These are phyloP conservation scores for Agonopterix arenella DNA, from an alignment of 2,888 invertebrate species.

Conservation along the genomic window DNA sequence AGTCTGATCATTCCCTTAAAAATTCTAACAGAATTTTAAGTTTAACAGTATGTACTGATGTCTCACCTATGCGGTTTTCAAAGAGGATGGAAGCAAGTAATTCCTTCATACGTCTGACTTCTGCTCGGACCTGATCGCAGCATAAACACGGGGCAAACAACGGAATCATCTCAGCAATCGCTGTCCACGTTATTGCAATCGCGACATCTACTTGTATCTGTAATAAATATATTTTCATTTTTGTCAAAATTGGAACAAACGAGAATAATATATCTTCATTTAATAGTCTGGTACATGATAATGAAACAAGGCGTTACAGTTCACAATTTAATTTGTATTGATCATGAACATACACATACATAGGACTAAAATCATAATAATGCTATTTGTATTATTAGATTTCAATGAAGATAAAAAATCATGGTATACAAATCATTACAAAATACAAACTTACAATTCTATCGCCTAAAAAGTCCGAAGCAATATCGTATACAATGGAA, in stretches of 20 bases:
- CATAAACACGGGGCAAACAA: constrained; percentile 42
- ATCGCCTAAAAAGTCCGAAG: constrained; percentile 25
- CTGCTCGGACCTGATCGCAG: constrained; percentile 35
- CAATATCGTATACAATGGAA: constrained; percentile 28
- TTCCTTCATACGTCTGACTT: constrained; percentile 37
- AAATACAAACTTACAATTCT: constrained; percentile 28
- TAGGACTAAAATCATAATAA: neutral
- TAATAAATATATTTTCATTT: neutral
- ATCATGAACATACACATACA: neutral
- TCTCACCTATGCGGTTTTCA: constrained; percentile 41
- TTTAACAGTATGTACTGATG: too few species aligned
- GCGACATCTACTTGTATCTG: neutral
- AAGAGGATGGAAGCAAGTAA: constrained; percentile 47
- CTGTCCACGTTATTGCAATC: constrained; percentile 11
- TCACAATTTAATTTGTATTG: neutral
- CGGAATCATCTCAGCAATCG: constrained; percentile 27
- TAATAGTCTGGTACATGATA: neutral
- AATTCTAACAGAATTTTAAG: too few species aligned
- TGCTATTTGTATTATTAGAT: neutral
- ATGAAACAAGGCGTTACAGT: neutral
- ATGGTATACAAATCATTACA: too few species aligned
- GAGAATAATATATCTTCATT: constrained; percentile 25
- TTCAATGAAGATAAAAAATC: neutral
- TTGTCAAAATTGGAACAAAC: constrained; percentile 11
- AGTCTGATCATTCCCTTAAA: too few species aligned